Evolutionary conservation across 2,113 vertebrate species (phyloP).

Genomic region (Eurypyga helias): DNA sequence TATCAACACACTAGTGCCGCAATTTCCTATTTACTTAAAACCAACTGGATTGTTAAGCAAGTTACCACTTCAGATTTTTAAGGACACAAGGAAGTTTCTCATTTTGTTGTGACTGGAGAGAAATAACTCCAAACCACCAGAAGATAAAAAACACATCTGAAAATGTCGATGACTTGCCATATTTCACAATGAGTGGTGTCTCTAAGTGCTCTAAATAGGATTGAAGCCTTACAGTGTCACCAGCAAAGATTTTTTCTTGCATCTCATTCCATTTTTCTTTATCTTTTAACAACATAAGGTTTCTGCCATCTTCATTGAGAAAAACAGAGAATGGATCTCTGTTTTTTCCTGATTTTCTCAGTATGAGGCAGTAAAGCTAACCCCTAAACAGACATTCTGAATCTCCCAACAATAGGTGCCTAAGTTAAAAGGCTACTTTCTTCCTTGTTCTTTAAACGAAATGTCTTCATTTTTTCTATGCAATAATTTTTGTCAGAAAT

Average conservation of each 20-base stretch:
- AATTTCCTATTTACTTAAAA: slow-evolving; percentile 37
- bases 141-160: background rate
- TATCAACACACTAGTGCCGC: background rate
- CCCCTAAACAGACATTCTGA: background rate
- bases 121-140: background rate
- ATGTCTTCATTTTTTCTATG: background rate
- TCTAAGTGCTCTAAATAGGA: background rate
- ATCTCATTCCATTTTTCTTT: background rate
- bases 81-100: background rate
- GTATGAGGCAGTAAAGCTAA: background rate
- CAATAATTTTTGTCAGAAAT: background rate
- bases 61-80: background rate
- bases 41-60: background rate
- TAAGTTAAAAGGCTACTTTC: background rate
- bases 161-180: slow-evolving; percentile 19
- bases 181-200: background rate
- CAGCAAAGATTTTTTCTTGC: background rate
- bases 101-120: background rate
- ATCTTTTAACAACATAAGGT: background rate
- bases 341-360: background rate
- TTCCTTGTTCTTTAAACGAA: background rate
- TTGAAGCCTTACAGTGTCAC: background rate
- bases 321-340: background rate
- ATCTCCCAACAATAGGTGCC: background rate
- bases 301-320: background rate